Conservation (phyloP, 2,888 invertebrate species). For the Clunio marinus region DNA sequence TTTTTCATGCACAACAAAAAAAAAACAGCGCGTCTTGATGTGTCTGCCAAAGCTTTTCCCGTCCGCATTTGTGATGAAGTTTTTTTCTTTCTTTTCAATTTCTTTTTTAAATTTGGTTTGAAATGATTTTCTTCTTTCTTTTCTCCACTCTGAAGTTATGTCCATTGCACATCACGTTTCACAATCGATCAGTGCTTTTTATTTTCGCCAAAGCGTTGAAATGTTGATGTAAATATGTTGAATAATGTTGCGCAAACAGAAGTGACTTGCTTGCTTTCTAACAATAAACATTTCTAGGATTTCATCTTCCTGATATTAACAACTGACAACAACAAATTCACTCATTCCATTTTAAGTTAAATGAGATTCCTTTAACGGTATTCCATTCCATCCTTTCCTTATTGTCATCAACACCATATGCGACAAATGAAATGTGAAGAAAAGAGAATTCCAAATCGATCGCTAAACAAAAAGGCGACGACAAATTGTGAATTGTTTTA, state of each 20-base stretch:
- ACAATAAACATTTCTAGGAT: not conserved
- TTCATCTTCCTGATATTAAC: constrained; percentile 5
- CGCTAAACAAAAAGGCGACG: constrained; percentile 8
- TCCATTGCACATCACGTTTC: not conserved
- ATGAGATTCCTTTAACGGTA: too few relatives aligned
- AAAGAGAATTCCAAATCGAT: not conserved
- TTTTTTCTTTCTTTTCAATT: not conserved
- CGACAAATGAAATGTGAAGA: too few relatives aligned
- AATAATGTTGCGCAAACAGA: not conserved
- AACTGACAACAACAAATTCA: too few relatives aligned
- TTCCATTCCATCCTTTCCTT: too few relatives aligned
- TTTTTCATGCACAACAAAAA: constrained; percentile 28
- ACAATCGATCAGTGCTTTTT: not conserved
- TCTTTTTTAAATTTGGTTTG: not conserved
- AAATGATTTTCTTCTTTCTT: not conserved
- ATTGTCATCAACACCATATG: too few relatives aligned
- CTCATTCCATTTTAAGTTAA: too few relatives aligned
- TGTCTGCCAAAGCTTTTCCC: constrained; percentile 26
- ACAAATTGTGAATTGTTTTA: constrained; percentile 18
- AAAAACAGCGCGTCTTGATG: constrained; percentile 15
- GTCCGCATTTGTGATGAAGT: constrained; percentile 17
- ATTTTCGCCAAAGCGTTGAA: not conserved
- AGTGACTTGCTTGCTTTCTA: not conserved
- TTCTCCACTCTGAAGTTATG: not conserved
- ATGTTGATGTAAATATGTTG: too few relatives aligned